Conservation (phyloP, 2,797 vertebrate genomes). For the Psittacula echo region DNA sequence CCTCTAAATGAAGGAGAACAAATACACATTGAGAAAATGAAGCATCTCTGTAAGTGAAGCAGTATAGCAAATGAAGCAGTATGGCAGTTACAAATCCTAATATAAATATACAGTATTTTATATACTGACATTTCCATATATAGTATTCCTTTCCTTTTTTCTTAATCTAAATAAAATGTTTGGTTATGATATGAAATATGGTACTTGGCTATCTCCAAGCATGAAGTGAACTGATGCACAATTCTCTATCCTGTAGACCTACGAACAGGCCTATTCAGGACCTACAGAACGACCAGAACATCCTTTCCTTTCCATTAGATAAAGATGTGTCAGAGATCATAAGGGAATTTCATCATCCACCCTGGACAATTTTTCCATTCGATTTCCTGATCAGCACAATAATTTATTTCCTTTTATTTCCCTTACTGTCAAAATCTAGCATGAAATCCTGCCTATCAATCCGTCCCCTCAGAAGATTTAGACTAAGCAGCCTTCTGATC, state of each 20-base stretch:
- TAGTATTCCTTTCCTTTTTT: slow-evolving; percentile 61
- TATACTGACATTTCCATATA: slow-evolving; percentile 51
- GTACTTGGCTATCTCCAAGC: not conserved
- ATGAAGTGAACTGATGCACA: not conserved
- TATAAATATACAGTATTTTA: slow-evolving; percentile 35
- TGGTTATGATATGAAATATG: not conserved
- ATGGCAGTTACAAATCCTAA: slow-evolving; percentile 42
- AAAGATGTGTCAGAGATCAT: not conserved
- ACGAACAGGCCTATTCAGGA: not conserved
- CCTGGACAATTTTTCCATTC: not conserved
- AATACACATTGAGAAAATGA: slow-evolving; percentile 2
- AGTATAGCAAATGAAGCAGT: not conserved
- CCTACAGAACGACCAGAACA: not conserved
- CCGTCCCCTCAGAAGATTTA: not conserved
- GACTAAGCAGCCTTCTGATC: not conserved
- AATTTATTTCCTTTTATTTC: not conserved
- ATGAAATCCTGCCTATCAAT: not conserved
- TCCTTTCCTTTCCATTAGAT: not conserved
- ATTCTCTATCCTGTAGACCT: not conserved
- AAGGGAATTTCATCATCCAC: not conserved
- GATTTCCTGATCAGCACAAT: not conserved
- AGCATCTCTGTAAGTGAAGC: not conserved
- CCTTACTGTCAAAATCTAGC: not conserved
- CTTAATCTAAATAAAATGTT: slow-evolving; percentile 67
- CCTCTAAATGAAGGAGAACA: not conserved